Conservation (phyloP, 2,888 invertebrate species). For the Torymus tubicola region DNA sequence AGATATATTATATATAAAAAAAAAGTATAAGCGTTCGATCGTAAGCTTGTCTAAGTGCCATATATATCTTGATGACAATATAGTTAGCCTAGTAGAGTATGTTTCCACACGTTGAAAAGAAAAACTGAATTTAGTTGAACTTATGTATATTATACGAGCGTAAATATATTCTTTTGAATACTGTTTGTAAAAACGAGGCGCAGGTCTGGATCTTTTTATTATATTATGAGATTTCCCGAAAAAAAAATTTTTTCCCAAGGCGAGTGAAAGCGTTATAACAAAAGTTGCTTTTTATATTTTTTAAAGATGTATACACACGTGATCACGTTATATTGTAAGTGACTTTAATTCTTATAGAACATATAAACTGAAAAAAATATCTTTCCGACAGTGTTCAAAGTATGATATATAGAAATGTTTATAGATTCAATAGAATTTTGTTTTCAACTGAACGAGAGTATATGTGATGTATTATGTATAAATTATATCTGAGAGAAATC, state of each 20-base stretch:
- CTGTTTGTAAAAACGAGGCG: too few species aligned
- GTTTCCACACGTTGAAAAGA: neutral
- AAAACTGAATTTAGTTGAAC: neutral
- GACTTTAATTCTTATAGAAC: too few species aligned
- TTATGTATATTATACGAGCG: neutral
- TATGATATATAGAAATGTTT: neutral
- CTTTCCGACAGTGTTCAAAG: slow-evolving; percentile 7
- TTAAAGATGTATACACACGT: too few species aligned
- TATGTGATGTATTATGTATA: neutral
- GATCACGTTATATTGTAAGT: too few species aligned
- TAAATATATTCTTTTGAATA: too few species aligned
- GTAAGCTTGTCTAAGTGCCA: slow-evolving; percentile 38
- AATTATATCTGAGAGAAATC: neutral
- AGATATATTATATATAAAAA: too few species aligned
- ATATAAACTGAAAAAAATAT: neutral
- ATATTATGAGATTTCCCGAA: too few species aligned
- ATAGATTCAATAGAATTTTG: slow-evolving; percentile 7
- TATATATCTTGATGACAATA: slow-evolving; percentile 34
- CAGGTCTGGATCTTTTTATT: too few species aligned
- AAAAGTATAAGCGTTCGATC: slow-evolving; percentile 13
- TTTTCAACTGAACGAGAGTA: neutral
- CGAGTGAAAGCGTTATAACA: too few species aligned
- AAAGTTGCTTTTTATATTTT: too few species aligned
- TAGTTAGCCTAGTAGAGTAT: slow-evolving; percentile 18
- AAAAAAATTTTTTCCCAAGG: too few species aligned